Evolutionary conservation across 37 sponge, comb jelly and placozoan species (phyloP).

Genomic region (Theonella swinhoei): DNA sequence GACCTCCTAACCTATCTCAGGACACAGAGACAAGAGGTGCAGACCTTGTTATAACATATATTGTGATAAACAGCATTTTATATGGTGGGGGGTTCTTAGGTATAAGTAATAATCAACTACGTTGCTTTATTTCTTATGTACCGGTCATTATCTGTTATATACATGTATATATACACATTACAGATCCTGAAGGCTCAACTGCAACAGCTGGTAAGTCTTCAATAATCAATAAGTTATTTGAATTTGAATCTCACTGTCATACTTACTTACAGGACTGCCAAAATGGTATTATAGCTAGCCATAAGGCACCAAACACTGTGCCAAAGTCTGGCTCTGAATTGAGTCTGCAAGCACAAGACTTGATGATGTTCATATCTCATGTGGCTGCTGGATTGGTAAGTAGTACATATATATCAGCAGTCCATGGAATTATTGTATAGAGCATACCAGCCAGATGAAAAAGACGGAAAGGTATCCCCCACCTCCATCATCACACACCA

Average conservation of each 20-base stretch:
- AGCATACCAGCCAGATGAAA: too few species aligned
- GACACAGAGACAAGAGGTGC: conserved; percentile 32
- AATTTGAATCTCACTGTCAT: too few species aligned
- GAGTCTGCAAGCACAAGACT: background rate
- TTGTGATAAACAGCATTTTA: background rate
- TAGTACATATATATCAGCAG: background rate
- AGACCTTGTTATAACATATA: background rate
- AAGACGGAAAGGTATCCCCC: too few species aligned
- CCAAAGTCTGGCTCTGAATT: background rate
- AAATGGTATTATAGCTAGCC: background rate
- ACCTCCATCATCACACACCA: too few species aligned
- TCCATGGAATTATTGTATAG: background rate
- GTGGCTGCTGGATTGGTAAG: conserved; percentile 39
- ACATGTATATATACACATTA: too few species aligned
- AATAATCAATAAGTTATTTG: too few species aligned
- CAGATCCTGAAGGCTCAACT: too few species aligned
- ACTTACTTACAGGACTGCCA: background rate
- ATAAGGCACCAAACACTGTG: background rate
- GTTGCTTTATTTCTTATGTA: too few species aligned
- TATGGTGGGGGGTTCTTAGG: background rate
- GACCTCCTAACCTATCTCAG: conserved; percentile 64
- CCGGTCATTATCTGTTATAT: too few species aligned
- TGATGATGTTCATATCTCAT: conserved; percentile 24
- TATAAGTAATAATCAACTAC: too few species aligned
- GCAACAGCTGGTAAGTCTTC: too few species aligned